Base-by-base conservation (phyloP, 37 sponge, comb jelly and placozoan species). In the Eunapius fragilis region DNA sequence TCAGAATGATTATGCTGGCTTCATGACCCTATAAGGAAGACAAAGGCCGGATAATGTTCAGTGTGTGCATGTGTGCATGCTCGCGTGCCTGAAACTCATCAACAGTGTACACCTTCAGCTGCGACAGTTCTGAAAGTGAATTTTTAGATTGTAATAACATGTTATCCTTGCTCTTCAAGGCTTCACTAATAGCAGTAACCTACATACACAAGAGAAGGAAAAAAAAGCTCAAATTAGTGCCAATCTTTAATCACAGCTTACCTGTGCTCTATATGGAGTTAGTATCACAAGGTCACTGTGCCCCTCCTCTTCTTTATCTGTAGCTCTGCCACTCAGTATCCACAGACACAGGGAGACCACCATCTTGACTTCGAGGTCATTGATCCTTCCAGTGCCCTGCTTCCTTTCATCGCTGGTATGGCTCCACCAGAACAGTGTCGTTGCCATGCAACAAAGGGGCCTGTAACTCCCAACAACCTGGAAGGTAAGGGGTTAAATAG, bases 11-110 rank as follows among this genome's bases (percentile, higher is more conserved):
- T 1, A 88, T 41, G 9, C 84, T 85, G n/a, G 36, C 9, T 30
- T 88, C 89, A 77, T 80, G 82, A 45, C 89, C 89, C 76, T 88
- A 49, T 45, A 11, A 45, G n/a, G n/a, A n/a, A n/a, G n/a, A n/a
- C n/a, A n/a, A n/a, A n/a, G n/a, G 77, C 26, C 73, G 25, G 25
- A 41, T 41, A 41, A 6, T 0, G 9, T 32, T 36, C 23, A 36
- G 9, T 75, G 58, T 19, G 1, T 13, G 58, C 58, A 58, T 4
- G 0, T 58, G 41, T 58, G 58, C 14, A 45, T 11, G 47, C 47
- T 45, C 9, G 47, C 9, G 48, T 33, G 78, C 86, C 78, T 85
- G 86, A 48, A 78, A 85, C 2, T 77, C 78, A 70, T 85, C 86
- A 48, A 85, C 86, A n/a, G 86, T 85, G 79, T 47, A 78, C 69